Conservation (phyloP, 2,797 vertebrate genomes). For the Lacerta agilis region DNA sequence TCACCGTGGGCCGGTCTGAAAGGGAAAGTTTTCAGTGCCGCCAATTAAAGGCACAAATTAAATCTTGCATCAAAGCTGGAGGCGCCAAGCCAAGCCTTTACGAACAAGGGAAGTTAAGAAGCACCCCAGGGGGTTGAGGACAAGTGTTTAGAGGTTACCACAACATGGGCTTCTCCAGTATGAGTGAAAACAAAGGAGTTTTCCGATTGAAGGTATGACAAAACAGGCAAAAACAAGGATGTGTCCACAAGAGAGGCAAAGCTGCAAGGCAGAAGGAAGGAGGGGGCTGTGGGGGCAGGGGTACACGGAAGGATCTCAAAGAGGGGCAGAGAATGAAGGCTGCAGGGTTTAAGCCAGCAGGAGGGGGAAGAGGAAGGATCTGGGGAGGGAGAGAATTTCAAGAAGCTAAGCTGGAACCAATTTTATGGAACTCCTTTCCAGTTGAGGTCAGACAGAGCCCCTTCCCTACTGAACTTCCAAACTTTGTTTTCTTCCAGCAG, state of each 20-base stretch:
- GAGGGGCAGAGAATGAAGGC: neutral
- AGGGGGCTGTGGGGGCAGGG: neutral
- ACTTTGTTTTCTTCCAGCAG: too few species aligned
- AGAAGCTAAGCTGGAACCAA: neutral
- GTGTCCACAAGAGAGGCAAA: neutral
- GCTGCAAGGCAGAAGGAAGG: neutral
- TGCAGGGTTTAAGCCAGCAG: too few species aligned
- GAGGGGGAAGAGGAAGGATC: neutral
- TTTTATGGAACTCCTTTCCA: too few species aligned
- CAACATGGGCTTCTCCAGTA: too few species aligned
- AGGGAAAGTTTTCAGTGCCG: neutral
- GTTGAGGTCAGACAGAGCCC: too few species aligned
- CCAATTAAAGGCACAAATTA: neutral
- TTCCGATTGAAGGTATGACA: neutral
- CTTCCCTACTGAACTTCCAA: too few species aligned
- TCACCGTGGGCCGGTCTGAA: neutral
- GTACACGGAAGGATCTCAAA: neutral
- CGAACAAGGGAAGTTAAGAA: neutral
- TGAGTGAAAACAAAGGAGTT: too few species aligned
- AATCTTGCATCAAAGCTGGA: neutral
- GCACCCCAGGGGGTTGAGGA: neutral
- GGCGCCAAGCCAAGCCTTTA: neutral
- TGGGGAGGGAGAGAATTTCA: neutral
- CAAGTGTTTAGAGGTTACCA: neutral
- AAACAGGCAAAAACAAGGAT: neutral